Base-by-base conservation (phyloP, 2,888 invertebrate species). In the Carcina quercana region DNA sequence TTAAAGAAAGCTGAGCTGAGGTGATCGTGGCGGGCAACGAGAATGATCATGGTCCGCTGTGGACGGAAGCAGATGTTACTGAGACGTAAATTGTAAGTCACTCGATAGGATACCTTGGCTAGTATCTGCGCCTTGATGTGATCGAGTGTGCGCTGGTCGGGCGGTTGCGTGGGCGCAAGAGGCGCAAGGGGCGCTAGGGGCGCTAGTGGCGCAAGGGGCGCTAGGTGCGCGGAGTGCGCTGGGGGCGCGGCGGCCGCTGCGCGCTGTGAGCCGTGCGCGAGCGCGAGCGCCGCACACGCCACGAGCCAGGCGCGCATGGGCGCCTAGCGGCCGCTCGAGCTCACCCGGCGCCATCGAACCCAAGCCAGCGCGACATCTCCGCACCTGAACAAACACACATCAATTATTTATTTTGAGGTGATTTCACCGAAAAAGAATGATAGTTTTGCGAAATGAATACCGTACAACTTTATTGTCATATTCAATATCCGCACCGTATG, bases 241-340 rank as follows among this genome's bases (percentile, higher is more conserved):
- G 60, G 67, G 78, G 59, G 43, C 45, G 59, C 58, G 59, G 73
- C 70, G 71, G 70, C 64, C 70, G 74, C 72, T 64, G 71, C 68
- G 69, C 68, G 61, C 62, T 70, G 44, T 49, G 50, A 47, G 52
- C 51, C 53, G 49, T 52, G 70, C 74, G 72, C 74, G 59, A 76
- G 71, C 72, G 79, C 79, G 62, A 72, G 73, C 74, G 73, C 72
- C 79, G 79, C 80, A 71, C 75, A 75, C 76, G 78, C 70, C 40
- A 76, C 55, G 59, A 76, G 78, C 74, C 78, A 75, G 76, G 76
- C 80, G 63, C 63, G 62, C 61, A 30, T 33, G 28, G 71, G 80
- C 79, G 79, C 76, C 82, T 78, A 76, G 75, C 82, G 72, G 55
- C 38, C 51, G 38, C 56, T 62, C 56, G 61, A 67, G 65, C 65